Base-by-base conservation (phyloP, 2,797 vertebrate genomes). In the Argentina silus region DNA sequence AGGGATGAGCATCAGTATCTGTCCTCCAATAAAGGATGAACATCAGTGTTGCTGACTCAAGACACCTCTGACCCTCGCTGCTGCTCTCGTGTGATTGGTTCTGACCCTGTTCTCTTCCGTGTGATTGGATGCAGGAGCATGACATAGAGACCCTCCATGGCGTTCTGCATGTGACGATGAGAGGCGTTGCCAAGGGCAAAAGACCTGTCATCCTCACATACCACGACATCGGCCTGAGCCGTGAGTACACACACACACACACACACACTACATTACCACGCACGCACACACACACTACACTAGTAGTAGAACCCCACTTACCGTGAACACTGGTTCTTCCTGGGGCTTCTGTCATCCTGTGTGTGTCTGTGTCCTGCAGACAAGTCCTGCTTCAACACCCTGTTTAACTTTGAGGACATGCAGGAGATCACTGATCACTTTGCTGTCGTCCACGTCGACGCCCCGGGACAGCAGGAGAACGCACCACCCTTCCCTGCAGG, bases 331-430 rank as follows among this genome's bases (percentile, higher is more conserved):
- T 36, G 27, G 27, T 36, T 36, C 27, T 36, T 36, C 27, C 4
- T 36, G 27, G 27, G 27, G 2, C 27, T 36, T 36, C 27, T 36
- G 27, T 36, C 27, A 36, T 36, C 27, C 27, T 36, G 27, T 36
- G 27, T 36, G 27, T 36, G 27, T n/a, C 5, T 44, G 27, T 63
- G 64, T 63, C 2, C 45, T 86, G 3, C 73, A 98, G 97, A 99
- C 86, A 98, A 98, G 81, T 98, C 97, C 51, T 99, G 97, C 89
- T 99, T 98, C 87, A 98, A 97, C 19, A 95, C 96, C 0, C 95
- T 99, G 86, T 99, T 98, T 85, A 98, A 98, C 94, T 98, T 95
- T 0, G 97, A 98, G 83, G 97, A 98, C 88, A 98, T 98, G 97
- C 95, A 96, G 73, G 97, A 98, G 81, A 96, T 98, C 86, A 98